Evolutionary conservation across 2,888 invertebrate genomes (phyloP), one percentile per base, ranked within the genome.

Genomic region (Lydus trimaculatus): DNA sequence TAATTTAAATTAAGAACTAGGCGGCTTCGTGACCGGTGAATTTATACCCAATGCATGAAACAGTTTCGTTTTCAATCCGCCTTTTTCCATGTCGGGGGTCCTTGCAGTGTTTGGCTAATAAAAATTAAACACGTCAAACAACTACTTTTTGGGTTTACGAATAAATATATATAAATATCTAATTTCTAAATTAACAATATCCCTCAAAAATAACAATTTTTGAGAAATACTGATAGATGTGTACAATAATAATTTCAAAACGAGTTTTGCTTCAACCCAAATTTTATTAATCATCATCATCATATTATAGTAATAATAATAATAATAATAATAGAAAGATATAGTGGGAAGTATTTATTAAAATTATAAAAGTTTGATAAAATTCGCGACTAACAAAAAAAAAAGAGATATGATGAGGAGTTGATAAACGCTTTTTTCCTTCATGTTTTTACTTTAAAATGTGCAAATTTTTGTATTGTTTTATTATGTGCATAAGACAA

Each of bases 1-100:
- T 31, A 9, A 9, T 33, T 28, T 28, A 43, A 73, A 71, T 79
- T 84, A 84, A 75, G 84, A 83, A 76, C 82, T 84, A 73, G 84
- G 83, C 75, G 84, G 83, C 76, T 84, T 85, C 80, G 77, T 82
- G 74, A 82, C 80, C 63, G 85, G 89, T 79, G 92, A 91, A 87
- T 92, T 91, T 87, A 93, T 91, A 83, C 94, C 94, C 87, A 94
- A 89, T 84, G 91, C 94, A 89, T 92, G 91, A 89, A 94, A 93
- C 85, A 94, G 89, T 90, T 94, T 94, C 87, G 91, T 92, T 90
- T 93, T 94, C 85, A 94, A 89, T 88, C 93, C 92, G 88, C 91
- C 90, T 87, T 86, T 87, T 87, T 90, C 89, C 89, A 90, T 87
- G 86, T 91, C 89, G 87, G 89, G 88, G 85, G 90, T 87, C 87